Percentiles rank a stretch among this genome's conserved stretches.
These are phyloP conservation scores for Phenacoccus solenopsis DNA, from an alignment of 1,140 invertebrate genomes.

Conservation along the genomic window DNA sequence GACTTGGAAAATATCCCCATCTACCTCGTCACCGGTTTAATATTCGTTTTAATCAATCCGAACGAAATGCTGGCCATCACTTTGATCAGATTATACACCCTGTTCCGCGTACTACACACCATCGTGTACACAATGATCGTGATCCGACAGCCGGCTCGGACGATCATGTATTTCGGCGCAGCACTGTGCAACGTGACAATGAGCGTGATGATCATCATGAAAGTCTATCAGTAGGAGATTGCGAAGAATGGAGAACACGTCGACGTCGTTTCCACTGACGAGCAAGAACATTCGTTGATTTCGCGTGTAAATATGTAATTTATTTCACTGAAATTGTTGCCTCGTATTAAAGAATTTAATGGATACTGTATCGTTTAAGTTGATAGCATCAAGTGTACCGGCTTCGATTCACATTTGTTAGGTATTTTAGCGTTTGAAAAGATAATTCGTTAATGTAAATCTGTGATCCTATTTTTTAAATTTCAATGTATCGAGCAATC, in stretches of 20 bases:
- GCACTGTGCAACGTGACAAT: conserved; percentile 37
- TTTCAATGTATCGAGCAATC: too few relatives aligned
- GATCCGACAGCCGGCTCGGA: conserved; percentile 43
- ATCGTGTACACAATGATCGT: conserved; percentile 45
- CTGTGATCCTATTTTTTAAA: too few relatives aligned
- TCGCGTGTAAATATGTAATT: too few relatives aligned
- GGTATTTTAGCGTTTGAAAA: too few relatives aligned
- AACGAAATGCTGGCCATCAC: conserved; percentile 35
- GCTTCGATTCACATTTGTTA: too few relatives aligned
- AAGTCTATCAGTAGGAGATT: conserved; percentile 16
- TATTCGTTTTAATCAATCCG: conserved; percentile 50
- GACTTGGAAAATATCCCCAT: conserved; percentile 61
- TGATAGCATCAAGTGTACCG: too few relatives aligned
- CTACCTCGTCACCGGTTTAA: conserved; percentile 46
- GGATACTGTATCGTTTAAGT: too few relatives aligned
- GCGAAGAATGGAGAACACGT: background rate
- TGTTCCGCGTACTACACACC: conserved; percentile 46
- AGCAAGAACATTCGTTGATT: too few relatives aligned
- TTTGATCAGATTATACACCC: conserved; percentile 46
- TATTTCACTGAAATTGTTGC: too few relatives aligned
- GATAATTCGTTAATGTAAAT: too few relatives aligned
- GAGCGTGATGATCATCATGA: conserved; percentile 27
- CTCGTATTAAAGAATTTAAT: too few relatives aligned
- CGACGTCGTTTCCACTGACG: too few relatives aligned
- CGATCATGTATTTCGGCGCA: conserved; percentile 35